Evolutionary conservation across 2,113 vertebrate genomes (phyloP), one percentile per base, ranked within the genome.

Genomic region (Chaetodon trifascialis): DNA sequence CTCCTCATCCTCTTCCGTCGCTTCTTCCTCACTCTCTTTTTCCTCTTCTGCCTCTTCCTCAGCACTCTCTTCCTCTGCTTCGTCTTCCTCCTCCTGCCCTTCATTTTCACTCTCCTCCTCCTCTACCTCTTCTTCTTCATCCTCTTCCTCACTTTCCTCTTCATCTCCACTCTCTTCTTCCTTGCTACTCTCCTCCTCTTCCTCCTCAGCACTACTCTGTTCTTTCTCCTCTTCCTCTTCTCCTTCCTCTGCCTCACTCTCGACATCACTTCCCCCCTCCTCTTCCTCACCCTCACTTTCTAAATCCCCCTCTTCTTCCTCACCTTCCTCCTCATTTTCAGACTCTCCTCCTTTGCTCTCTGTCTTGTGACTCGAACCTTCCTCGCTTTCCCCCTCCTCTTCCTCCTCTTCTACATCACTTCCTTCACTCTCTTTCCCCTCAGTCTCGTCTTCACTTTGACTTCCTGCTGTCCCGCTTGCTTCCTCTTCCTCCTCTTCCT

Each of bases 311-410:
- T 86, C 66, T 23, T 84, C 68, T 21, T 86, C 83, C 15, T 67
- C 73, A 10, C 86, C 83, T 30, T 91, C 79, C 11, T 51, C 73
- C 19, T 80, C 76, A 0, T 42, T 25, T 59, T 83, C 86, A 64
- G 46, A 78, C 10, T 73, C 69, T 21, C 19, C 42, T 63, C 9
- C 59, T 46, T 79, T 76, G 60, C 74, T 85, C 15, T 76, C 88
- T 11, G 63, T 81, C 11, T 89, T 54, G 0, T 72, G 79, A 54
- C 84, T 83, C 7, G 40, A 86, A 7, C 15, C 78, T 51, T 76
- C 76, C 34, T 64, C 59, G 2, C 67, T 66, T 66, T 73, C 70
- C 2, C 73, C 79, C 14, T 86, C 88, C 7, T 66, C 71, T 19
- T 75, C 70, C 11, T 73, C 68, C 14, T 36, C 82, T 21, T 75